A percentile compares a stretch with the other conserved stretches of the same genome.
Evolutionary conservation across 1,140 invertebrate genomes (phyloP).

Genomic region (Ladona fulva): DNA sequence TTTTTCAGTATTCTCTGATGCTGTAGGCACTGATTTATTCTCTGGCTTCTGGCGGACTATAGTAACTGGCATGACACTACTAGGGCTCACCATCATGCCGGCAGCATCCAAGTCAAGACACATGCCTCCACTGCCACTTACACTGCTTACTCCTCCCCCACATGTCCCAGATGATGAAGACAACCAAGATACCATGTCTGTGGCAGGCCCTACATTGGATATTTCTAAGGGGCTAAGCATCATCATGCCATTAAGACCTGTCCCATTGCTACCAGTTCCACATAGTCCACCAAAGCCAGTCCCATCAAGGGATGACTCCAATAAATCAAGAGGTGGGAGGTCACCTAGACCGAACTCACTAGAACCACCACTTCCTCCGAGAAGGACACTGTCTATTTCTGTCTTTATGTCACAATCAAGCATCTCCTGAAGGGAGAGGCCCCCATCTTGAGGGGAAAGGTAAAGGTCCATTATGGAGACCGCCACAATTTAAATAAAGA

Average conservation of each 20-base stretch:
- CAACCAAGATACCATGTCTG: neutral
- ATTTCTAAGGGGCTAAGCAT: neutral
- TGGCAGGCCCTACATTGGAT: neutral
- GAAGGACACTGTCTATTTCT: neutral
- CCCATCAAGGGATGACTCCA: neutral
- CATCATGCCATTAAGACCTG: neutral
- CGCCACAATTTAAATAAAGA: neutral
- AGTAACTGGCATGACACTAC: neutral
- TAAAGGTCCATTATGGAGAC: constrained; percentile 5
- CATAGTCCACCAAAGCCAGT: neutral
- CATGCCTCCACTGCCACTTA: neutral
- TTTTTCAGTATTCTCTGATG: neutral
- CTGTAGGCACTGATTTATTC: neutral
- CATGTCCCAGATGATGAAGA: neutral
- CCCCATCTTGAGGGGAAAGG: constrained; percentile 1
- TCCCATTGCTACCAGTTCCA: neutral
- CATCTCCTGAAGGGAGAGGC: constrained; percentile 1
- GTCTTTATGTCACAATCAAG: neutral
- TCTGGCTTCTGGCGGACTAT: neutral
- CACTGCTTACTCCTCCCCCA: neutral
- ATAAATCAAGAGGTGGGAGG: neutral
- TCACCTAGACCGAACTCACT: neutral
- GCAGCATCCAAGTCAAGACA: neutral
- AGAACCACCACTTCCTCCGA: neutral
- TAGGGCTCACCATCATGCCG: neutral